Base-by-base conservation (phyloP, 2,113 vertebrate genomes). In the Varanus salvator region DNA sequence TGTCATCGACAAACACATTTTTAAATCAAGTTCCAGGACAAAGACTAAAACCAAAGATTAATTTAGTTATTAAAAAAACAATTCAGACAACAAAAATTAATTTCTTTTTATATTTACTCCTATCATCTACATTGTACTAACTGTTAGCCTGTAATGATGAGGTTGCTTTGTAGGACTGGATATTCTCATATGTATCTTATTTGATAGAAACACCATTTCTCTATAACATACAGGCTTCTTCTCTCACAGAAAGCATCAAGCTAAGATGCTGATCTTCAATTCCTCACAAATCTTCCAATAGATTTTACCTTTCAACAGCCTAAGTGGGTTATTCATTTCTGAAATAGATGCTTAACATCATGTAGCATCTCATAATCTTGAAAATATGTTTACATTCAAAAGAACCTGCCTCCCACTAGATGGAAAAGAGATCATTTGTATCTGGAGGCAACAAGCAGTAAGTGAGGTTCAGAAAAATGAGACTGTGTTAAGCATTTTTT, bases 1-100 rank as follows among this genome's bases (percentile, higher is more conserved):
- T 92, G 9, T 52, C 75, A 84, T 89, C 31, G 54, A n/a, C 72
- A 69, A 69, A 87, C 29, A 31, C 57, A 77, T 52, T 89, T 84
- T 68, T 19, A 74, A 87, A 64, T 54, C 0, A 54, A 88, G 48
- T n/a, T 8, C 11, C 48, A 48, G 50, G 71, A 54, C n/a, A 3
- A 29, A 17, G n/a, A 44, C 29, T 74, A 31, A 44, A 48, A 78
- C 19, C 25, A 34, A 50, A 87, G 19, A 52, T 34, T 15, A 23
- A 3, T 27, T 71, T 15, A n/a, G 38, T n/a, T 80, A 68, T 68
- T 76, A 60, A 89, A 31, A 31, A 17, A 12, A 66, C 4, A 64
- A 25, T 19, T 25, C 31, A 44, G 27, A 81, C 7, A 71, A 38
- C 48, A 82, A 57, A 72, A 8, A 86, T 9, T 31, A 82, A 82